Conservation (phyloP, 2,113 vertebrate species). For the Polypterus senegalus region DNA sequence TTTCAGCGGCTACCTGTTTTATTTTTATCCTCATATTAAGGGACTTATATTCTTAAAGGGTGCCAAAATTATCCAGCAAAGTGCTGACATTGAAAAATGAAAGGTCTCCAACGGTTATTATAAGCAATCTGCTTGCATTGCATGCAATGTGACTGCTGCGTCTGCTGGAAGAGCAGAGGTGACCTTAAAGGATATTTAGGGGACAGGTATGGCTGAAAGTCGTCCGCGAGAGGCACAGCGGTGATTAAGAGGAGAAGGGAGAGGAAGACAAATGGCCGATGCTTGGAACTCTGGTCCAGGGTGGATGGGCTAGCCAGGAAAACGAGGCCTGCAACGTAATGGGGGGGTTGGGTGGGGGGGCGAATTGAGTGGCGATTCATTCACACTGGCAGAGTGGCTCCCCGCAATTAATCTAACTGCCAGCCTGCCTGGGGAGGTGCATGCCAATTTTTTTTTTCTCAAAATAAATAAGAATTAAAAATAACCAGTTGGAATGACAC, state of each 20-base stretch:
- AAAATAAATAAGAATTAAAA: too few species aligned
- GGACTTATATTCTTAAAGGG: conserved; percentile 50
- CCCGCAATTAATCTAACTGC: too few species aligned
- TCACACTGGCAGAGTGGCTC: too few species aligned
- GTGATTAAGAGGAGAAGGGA: conserved; percentile 22
- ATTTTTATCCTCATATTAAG: conserved; percentile 65
- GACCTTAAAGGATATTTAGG: conserved; percentile 44
- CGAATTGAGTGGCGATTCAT: too few species aligned
- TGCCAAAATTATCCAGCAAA: conserved; percentile 62
- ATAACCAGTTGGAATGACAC: too few species aligned
- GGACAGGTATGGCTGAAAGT: conserved; percentile 40
- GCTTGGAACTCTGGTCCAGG: too few species aligned
- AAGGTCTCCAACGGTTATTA: conserved; percentile 61
- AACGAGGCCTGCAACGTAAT: too few species aligned
- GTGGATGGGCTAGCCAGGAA: too few species aligned
- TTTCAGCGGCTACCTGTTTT: conserved; percentile 53
- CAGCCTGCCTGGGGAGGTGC: too few species aligned
- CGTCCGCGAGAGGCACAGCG: conserved; percentile 36
- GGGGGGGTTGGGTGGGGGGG: too few species aligned
- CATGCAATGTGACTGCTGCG: conserved; percentile 60
- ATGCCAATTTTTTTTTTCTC: too few species aligned
- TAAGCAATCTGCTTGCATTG: conserved; percentile 61
- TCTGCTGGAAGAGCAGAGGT: conserved; percentile 52
- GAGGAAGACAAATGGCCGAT: too few species aligned
- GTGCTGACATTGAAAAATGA: conserved; percentile 64